Percentiles rank a stretch among this genome's conserved stretches.
phyloP scores from a whole-genome alignment of 2,113 vertebrate genomes.

The Haemorhous mexicanus region DNA sequence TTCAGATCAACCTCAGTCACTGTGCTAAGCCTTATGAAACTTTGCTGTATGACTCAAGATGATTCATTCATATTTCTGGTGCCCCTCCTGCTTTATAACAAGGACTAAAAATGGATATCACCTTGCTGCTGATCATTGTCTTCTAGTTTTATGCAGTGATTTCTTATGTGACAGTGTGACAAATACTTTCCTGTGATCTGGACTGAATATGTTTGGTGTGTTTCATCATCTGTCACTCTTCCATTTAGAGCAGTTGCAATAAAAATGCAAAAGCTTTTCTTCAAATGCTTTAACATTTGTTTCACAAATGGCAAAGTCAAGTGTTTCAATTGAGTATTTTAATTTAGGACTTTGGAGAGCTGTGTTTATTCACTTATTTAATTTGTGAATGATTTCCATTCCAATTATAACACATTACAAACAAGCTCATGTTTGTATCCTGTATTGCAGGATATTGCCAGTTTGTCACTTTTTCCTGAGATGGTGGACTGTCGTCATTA shows the following conservation, averaged over 20 bases:
- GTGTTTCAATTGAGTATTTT: neutral
- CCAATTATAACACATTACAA: neutral
- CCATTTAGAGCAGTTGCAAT: neutral
- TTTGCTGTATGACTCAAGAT: neutral
- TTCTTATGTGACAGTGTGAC: neutral
- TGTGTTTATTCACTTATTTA: conserved; percentile 28
- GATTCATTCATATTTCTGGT: neutral
- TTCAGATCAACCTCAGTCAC: neutral
- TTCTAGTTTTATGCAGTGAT: neutral
- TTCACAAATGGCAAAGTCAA: neutral
- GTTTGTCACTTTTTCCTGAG: neutral
- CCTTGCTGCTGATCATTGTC: neutral
- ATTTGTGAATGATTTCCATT: conserved; percentile 10
- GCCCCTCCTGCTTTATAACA: neutral
- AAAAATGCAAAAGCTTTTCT: conserved; percentile 13
- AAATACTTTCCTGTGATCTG: neutral
- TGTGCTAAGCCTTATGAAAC: neutral
- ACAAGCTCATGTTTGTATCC: neutral
- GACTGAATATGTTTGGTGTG: neutral
- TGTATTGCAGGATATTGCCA: neutral
- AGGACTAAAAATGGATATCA: neutral
- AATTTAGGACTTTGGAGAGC: conserved; percentile 5
- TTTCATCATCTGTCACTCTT: neutral
- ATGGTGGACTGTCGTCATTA: neutral
- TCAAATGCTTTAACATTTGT: neutral